Evolutionary conservation across 1,140 invertebrate species (phyloP), one percentile per base, ranked within the genome.

Genomic region (Drosophila micromelanica): DNA sequence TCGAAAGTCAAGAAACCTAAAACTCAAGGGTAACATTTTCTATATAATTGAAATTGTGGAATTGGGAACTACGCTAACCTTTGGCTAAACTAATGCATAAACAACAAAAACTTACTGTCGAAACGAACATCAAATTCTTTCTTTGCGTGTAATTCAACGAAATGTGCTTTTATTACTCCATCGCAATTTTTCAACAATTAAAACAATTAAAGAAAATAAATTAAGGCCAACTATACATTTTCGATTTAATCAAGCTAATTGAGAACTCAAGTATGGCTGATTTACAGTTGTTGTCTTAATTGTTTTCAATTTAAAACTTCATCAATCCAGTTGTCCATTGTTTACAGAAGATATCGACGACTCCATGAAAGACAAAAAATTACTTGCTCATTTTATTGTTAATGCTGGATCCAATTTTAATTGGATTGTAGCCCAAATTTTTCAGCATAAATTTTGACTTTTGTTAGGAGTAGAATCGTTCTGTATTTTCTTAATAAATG

Each of bases 131-230:
- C 23, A 45, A 79, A 68, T 46, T 55, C 52, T 61, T 75, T 60
- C 52, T 54, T 85, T 73, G 82, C 74, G 78, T 81, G 70, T 74
- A 87, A 78, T 78, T 77, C 45, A 71, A 46, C 38, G 69, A 60
- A 77, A 68, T 80, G 70, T 32, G 7, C 30, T 61, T 61, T 63
- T 55, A 27, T 60, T 42, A 27, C 27, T 38, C 45, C 51, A 61
- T 52, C 45, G 3, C 32, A 76, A 80, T 59, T 65, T 65, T 69
- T 79, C 43, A 20, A 40, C 77, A 75, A 75, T 75, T 82, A 55
- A 62, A 55, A 54, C n/a, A 63, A 27, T 30, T n/a, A 5, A 67
- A 59, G n/a, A 13, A 6, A 2, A 49, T 38, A 15, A 54, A 70
- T 63, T 56, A n/a, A 27, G 12, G 23, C 43, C 52, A 70, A 30